These are phyloP conservation scores for Tuberolachnus salignus DNA, from an alignment of 2,888 invertebrate genomes.

Conservation along the genomic window DNA sequence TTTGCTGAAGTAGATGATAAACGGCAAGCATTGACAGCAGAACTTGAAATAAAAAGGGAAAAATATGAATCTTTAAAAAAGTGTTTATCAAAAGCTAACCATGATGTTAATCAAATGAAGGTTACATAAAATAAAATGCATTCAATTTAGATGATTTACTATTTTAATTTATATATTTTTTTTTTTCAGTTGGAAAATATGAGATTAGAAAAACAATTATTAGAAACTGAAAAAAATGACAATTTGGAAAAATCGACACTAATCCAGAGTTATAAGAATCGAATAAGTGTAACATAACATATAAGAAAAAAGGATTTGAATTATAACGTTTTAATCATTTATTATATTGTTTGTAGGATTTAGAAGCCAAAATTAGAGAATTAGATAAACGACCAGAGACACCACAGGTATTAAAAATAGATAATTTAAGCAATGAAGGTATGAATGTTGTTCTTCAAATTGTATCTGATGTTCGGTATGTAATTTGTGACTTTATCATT, in stretches of 20 bases:
- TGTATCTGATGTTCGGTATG: slow-evolving; percentile 45
- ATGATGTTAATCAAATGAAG: slow-evolving; percentile 54
- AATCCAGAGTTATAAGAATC: slow-evolving; percentile 49
- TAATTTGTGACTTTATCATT: background rate
- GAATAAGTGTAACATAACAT: slow-evolving; percentile 33
- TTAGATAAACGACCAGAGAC: slow-evolving; percentile 58
- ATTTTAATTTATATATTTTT: background rate
- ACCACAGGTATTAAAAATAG: slow-evolving; percentile 57
- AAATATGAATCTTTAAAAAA: slow-evolving; percentile 59
- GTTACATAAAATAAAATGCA: slow-evolving; percentile 10
- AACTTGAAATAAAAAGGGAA: slow-evolving; percentile 56
- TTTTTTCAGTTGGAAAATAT: slow-evolving; percentile 47
- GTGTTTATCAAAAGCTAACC: slow-evolving; percentile 51
- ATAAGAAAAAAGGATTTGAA: background rate
- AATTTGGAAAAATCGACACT: slow-evolving; percentile 45
- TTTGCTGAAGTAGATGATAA: slow-evolving; percentile 61
- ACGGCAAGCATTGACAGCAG: slow-evolving; percentile 58
- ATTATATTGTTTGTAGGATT: slow-evolving; percentile 34
- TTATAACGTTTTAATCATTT: background rate
- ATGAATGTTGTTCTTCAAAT: slow-evolving; percentile 54
- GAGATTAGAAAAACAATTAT: slow-evolving; percentile 45
- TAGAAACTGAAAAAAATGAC: slow-evolving; percentile 46
- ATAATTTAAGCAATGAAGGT: slow-evolving; percentile 54
- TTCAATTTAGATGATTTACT: background rate
- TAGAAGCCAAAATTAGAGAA: slow-evolving; percentile 39